Evolutionary conservation across 1,140 invertebrate genomes (phyloP).

Genomic region (Drosophila ohnishii): DNA sequence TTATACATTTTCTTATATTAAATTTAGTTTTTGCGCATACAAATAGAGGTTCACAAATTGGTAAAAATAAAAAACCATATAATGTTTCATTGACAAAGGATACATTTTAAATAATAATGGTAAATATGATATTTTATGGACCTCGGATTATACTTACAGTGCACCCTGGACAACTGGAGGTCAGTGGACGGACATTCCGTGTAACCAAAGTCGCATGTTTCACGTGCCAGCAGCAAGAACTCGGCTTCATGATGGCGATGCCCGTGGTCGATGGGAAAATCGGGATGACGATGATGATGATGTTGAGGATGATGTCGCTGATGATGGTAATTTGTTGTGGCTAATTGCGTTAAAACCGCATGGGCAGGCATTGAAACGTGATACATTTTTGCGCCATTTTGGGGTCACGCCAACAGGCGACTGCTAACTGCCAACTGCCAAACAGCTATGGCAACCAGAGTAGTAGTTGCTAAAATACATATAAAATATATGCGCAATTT

Average conservation of each 20-base stretch:
- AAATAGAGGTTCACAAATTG: neutral
- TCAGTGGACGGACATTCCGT: constrained; percentile 38
- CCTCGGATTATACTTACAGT: neutral
- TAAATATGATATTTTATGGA: too few relatives aligned
- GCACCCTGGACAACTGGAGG: constrained; percentile 29
- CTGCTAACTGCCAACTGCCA: constrained; percentile 15
- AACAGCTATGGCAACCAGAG: neutral
- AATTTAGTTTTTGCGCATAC: neutral
- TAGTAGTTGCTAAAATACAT: constrained; percentile 41
- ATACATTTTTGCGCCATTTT: constrained; percentile 70
- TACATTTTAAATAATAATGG: neutral
- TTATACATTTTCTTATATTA: too few relatives aligned
- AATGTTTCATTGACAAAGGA: too few relatives aligned
- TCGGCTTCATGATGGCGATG: constrained; percentile 27
- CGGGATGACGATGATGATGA: constrained; percentile 24
- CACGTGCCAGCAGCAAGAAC: constrained; percentile 56
- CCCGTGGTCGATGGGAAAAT: constrained; percentile 7
- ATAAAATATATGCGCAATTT: constrained; percentile 57
- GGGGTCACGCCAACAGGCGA: constrained; percentile 28
- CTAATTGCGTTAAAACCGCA: constrained; percentile 77
- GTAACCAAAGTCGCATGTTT: constrained; percentile 65
- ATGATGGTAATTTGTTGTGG: constrained; percentile 75
- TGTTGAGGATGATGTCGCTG: constrained; percentile 36
- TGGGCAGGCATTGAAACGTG: constrained; percentile 68
- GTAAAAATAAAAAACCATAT: too few relatives aligned